Evolutionary conservation across 2,113 vertebrate species (phyloP), one percentile per base, ranked within the genome.

Genomic region (Dipodomys stephensi): DNA sequence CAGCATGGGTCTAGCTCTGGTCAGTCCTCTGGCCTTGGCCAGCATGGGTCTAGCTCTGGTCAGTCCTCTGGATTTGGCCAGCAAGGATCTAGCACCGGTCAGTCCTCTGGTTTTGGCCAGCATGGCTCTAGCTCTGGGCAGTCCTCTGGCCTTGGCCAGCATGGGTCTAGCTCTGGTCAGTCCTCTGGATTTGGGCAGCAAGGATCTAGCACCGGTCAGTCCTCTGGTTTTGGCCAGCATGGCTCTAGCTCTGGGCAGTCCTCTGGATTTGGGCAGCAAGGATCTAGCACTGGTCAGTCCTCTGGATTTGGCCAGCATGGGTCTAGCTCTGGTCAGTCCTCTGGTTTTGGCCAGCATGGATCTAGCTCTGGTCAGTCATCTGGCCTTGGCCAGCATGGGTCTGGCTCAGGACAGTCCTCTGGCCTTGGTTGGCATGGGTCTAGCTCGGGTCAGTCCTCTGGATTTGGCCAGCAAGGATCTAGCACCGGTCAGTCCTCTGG

Each of bases 71-170:
- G 49, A 4, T n/a, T 0, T 44, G 32, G 27, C 0, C 39, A 68
- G 9, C 19, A 60, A 0, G 4, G 4, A 0, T 77, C 62, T 28
- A 1, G 22, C 0, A 19, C 53, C 4, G 4, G 39, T 32, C n/a
- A 85, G 2, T 44, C 44, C 0, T 60, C 60, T 22, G 49, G 32
- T 0, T 19, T 1, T 7, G n/a, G 10, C 1, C 79, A 90, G 8
- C n/a, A 72, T 6, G 9, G 25, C 1, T 69, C 32, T 2, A 16
- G 32, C 2, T 12, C 72, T 15, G 28, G 73, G 3, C 77, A 72
- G 19, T 67, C 69, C 9, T 67, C 62, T 9, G 44, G 62, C 8
- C n/a, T 2, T 64, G 18, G 32, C 1, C 72, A 77, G 8, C 39
- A 39, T 39, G 39, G 39, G 5, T 39, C 39, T 39, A 6, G 39